Evolutionary conservation across 2,113 vertebrate genomes (phyloP).

Genomic region (Aphelocoma coerulescens): DNA sequence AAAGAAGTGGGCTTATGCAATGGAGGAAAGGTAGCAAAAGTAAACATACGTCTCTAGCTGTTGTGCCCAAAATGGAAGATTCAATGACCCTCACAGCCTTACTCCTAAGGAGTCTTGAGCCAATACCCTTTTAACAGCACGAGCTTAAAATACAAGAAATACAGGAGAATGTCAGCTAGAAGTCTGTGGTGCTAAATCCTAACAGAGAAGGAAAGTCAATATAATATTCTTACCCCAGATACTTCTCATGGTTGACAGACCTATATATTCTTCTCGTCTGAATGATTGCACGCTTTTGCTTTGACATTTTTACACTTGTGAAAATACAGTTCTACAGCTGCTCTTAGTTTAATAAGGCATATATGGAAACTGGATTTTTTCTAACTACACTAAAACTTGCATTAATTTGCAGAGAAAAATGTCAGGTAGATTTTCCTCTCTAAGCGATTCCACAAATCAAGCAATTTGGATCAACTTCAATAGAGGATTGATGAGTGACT

Average conservation of each 20-base stretch:
- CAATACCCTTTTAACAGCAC: not conserved
- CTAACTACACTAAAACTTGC: not conserved
- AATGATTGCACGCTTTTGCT: not conserved
- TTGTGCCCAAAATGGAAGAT: not conserved
- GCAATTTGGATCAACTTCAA: constrained; percentile 3
- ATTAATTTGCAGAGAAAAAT: constrained; percentile 24
- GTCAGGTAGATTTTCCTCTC: not conserved
- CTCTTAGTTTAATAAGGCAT: not conserved
- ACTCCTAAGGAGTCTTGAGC: not conserved
- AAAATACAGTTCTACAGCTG: not conserved
- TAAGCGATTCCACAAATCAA: not conserved
- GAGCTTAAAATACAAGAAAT: not conserved
- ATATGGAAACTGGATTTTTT: not conserved
- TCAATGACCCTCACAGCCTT: not conserved
- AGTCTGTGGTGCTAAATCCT: not conserved
- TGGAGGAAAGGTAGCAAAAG: not conserved
- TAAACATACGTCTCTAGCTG: not conserved
- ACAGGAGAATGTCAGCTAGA: not conserved
- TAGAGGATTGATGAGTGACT: not conserved
- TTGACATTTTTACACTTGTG: not conserved
- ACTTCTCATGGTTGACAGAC: not conserved
- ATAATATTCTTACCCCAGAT: not conserved
- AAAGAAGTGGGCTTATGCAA: not conserved
- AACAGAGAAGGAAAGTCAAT: not conserved
- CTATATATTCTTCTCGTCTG: not conserved